Percentiles rank a stretch among this genome's conserved stretches.
Evolutionary conservation across 2,113 vertebrate species (phyloP).

Genomic region (Gorsachius goisagi): DNA sequence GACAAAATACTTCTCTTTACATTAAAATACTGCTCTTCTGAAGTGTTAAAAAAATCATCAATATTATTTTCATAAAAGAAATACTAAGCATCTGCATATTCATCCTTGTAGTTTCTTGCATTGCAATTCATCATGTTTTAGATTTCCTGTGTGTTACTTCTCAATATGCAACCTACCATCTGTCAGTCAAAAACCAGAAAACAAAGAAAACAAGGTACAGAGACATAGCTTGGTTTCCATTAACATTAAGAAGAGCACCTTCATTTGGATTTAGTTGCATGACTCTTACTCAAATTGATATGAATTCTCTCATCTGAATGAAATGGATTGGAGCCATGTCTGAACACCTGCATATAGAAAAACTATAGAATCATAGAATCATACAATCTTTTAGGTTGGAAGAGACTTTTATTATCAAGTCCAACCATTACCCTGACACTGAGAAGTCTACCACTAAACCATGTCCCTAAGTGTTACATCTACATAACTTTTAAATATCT

Average conservation of each 20-base stretch:
- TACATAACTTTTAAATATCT: too few species aligned
- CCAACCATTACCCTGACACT: too few species aligned
- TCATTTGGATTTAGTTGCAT: not conserved
- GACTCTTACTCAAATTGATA: not conserved
- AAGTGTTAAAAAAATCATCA: not conserved
- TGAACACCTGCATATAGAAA: not conserved
- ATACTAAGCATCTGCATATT: not conserved
- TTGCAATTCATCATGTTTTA: not conserved
- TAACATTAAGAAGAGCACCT: not conserved
- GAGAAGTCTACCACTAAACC: too few species aligned
- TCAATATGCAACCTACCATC: not conserved
- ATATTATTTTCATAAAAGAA: not conserved
- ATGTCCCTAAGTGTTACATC: too few species aligned
- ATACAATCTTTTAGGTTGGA: too few species aligned
- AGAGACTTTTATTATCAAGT: too few species aligned
- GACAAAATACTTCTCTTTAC: not conserved
- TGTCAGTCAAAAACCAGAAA: not conserved
- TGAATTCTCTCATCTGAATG: not conserved
- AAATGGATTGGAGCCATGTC: not conserved
- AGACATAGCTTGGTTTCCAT: not conserved
- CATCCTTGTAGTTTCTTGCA: not conserved
- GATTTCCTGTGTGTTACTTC: not conserved
- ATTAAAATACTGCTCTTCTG: not conserved
- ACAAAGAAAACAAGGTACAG: not conserved
- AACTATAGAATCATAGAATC: not conserved